Base-by-base conservation (phyloP, 2,113 vertebrate species). In the Potamarius usumacintae region DNA sequence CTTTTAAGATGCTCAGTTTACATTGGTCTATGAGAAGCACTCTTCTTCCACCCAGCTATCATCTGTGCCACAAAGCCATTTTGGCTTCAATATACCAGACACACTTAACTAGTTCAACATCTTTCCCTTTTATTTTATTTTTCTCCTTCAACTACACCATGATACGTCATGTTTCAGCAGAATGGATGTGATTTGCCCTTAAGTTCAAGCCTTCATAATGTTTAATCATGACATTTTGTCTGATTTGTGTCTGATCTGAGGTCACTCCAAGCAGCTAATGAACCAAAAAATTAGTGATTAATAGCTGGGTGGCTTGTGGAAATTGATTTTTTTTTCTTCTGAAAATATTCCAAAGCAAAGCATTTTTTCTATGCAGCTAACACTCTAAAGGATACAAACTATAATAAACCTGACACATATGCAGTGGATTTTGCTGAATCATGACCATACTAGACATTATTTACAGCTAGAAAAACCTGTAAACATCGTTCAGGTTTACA, bases 261-360 rank as follows among this genome's bases (percentile, higher is more conserved):
- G 60, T 67, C 79, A 55, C 20, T 79, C 60, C 18, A 34, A 55
- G 85, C n/a, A 77, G 74, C 58, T 60, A 34, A 76, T 55, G 42
- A 86, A 53, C 72, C 76, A 25, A 60, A 86, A 57, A 25, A 80
- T 52, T 84, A 55, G 71, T 86, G 74, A 81, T 89, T 74, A 87
- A 65, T 74, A 84, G 85, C 55, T 60, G 76, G 17, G 8, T 57
- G 10, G n/a, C 82, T 55, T 60, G 67, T 74, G 34, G n/a, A 85
- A 42, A 76, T 57, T 48, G 63, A 82, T 12, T 67, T 72, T 63
- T 60, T 65, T 15, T 17, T 15, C 18, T 42, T 42, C 50, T 25
- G 60, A 57, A 81, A 82, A 78, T 53, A 80, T 84, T 84, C 72
- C 25, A 52, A 48, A 58, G 48, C 76, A 27, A 80, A 71, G 74